phyloP scores from a whole-genome alignment of 2,113 vertebrate genomes.

The Panthera uncia region DNA sequence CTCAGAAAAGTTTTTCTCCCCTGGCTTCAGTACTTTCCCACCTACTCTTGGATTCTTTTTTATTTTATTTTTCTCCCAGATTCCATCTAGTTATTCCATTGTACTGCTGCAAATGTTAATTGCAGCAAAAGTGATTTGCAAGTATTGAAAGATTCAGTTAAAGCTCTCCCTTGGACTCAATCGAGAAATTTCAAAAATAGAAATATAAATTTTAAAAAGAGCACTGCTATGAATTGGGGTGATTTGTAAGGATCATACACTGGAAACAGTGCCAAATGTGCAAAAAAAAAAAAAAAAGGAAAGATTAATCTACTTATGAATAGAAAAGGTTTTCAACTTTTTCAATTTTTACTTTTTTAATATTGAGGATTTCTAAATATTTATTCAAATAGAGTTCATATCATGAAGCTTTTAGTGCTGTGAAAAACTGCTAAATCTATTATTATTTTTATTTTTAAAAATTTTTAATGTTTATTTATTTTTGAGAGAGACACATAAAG shows the following conservation, averaged over 20 bases:
- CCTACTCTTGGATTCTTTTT: neutral
- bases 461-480: no score
- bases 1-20: neutral
- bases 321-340: neutral
- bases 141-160: neutral
- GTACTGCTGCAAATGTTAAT: neutral
- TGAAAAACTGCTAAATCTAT: constrained; percentile 61
- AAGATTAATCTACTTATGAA: neutral
- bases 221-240: neutral
- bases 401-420: neutral
- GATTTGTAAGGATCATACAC: neutral
- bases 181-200: neutral
- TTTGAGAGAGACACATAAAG: no score
- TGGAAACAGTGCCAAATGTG: neutral
- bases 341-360: neutral
- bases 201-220: neutral
- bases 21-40: neutral
- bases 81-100: neutral
- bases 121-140: neutral
- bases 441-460: neutral
- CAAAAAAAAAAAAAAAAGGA: neutral
- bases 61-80: neutral
- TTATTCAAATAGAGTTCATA: neutral
- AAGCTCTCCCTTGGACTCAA: neutral
- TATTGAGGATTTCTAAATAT: neutral